Conservation (phyloP, 2,113 vertebrate genomes). For the Odontophorus gujanensis region DNA sequence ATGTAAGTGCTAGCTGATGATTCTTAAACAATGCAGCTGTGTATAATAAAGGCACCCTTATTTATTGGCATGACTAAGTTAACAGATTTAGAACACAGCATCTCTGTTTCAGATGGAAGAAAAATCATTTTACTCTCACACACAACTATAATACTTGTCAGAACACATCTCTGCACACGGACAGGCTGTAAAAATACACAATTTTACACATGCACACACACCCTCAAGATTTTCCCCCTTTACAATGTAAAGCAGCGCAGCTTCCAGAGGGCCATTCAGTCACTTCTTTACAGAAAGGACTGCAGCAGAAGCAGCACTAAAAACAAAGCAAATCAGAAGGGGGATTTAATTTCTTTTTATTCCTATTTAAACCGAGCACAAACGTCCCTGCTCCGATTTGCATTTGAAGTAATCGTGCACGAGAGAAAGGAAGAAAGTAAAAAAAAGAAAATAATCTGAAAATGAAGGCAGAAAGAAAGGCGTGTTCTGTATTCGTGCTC, state of each 20-base stretch:
- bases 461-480: slow-evolving; percentile 40
- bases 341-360: not conserved
- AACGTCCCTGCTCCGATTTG: not conserved
- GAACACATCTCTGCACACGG: slow-evolving; percentile 40
- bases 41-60: slow-evolving; percentile 69
- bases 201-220: slow-evolving; percentile 12
- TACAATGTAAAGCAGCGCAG: slow-evolving; percentile 21
- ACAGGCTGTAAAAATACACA: slow-evolving; percentile 20
- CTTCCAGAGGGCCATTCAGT: slow-evolving; percentile 61
- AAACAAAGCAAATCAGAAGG: slow-evolving; percentile 39
- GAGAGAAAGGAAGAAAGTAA: slow-evolving; percentile 8
- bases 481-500: slow-evolving; percentile 8
- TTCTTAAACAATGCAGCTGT: slow-evolving; percentile 71
- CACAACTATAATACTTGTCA: slow-evolving; percentile 51
- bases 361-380: not conserved
- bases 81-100: slow-evolving; percentile 61
- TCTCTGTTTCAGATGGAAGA: slow-evolving; percentile 52
- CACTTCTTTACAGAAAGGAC: slow-evolving; percentile 4
- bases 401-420: not conserved
- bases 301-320: slow-evolving; percentile 26
- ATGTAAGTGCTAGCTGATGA: slow-evolving; percentile 53
- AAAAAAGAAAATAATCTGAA: not conserved
- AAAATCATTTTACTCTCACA: slow-evolving; percentile 64
- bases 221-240: not conserved
- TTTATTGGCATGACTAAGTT: slow-evolving; percentile 69